Percentiles rank a stretch among this genome's conserved stretches.
These are phyloP conservation scores for Gadopsis bispinosus DNA, from an alignment of 2,797 vertebrate species.

Conservation along the genomic window DNA sequence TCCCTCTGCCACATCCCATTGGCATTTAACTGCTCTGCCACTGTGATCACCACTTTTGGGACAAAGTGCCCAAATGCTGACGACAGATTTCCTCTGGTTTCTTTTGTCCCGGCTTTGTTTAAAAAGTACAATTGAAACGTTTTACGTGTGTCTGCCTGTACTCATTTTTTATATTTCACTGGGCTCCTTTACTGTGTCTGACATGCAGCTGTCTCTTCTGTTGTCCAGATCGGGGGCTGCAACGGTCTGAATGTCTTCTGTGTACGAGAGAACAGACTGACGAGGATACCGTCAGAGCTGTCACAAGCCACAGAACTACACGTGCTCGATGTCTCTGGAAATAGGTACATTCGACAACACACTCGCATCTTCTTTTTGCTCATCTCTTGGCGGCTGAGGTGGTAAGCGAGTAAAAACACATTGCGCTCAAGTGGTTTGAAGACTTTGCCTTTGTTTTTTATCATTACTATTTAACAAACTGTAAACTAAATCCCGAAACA, in stretches of 20 bases:
- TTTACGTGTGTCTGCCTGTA: neutral
- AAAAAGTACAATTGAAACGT: neutral
- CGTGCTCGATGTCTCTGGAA: conserved; percentile 96
- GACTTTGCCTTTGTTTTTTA: too few species aligned
- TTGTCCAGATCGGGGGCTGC: conserved; percentile 93
- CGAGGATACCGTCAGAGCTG: conserved; percentile 92
- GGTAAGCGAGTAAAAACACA: neutral
- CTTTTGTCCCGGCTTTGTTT: conserved; percentile 7
- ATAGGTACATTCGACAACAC: conserved; percentile 84
- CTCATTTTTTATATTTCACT: neutral
- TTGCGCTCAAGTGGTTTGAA: neutral
- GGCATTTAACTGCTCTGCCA: conserved; percentile 53
- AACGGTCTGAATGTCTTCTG: conserved; percentile 94
- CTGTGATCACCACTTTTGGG: conserved; percentile 43
- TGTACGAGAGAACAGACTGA: conserved; percentile 93
- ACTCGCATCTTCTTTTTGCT: neutral
- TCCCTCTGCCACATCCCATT: conserved; percentile 53
- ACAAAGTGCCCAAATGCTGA: conserved; percentile 43
- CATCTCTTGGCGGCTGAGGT: neutral
- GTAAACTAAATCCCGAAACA: neutral
- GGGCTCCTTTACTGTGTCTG: neutral
- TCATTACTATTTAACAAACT: too few species aligned
- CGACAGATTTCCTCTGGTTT: conserved; percentile 21
- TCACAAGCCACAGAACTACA: conserved; percentile 95
- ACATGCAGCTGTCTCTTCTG: conserved; percentile 31